Evolutionary conservation across 2,797 vertebrate genomes (phyloP), one percentile per base, ranked within the genome.

Genomic region (Saxicola maurus): DNA sequence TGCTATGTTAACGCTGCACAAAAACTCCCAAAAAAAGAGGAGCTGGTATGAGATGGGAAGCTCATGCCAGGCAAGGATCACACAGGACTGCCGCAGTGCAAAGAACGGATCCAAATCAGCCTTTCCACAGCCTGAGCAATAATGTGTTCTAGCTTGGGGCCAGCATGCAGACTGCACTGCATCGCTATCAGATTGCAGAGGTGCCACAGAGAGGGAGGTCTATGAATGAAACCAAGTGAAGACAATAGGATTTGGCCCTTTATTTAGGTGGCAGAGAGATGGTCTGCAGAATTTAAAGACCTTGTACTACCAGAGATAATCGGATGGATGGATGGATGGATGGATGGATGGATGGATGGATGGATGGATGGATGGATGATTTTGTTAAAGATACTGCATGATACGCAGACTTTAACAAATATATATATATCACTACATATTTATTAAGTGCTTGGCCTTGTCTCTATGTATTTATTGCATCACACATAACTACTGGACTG

Each of bases 91-190:
- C 82, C 37, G 57, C 93, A 94, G 92, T 84, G 71, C 51, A 74
- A 89, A 93, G 77, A 89, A 79, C 0, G 0, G 87, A 94, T 94
- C 89, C 93, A 96, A 96, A 95, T 93, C 92, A 94, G 92, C 87
- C 80, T 96, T 92, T 93, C 68, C 91, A 87, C 86, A 89, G 89
- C 20, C 80, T 88, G 89, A 94, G 72, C 85, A 93, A 55, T 83
- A 89, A 93, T 91, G 91, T 84, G 74, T 71, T 89, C 82, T 91
- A 92, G 82, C 91, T 81, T 27, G 81, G 74, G 92, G 93, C 80
- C 91, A 95, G 87, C 61, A 71, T 65, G 80, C 89, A 91, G 87
- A 64, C 89, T 91, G 77, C 60, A 13, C 40, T 73, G 64, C 76
- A 78, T 75, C 73, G 78, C 80, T 78, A 27, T 66, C 7, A 4